These are phyloP conservation scores for Turdus rufiventris DNA, from an alignment of 2,113 vertebrate genomes.

Conservation along the genomic window DNA sequence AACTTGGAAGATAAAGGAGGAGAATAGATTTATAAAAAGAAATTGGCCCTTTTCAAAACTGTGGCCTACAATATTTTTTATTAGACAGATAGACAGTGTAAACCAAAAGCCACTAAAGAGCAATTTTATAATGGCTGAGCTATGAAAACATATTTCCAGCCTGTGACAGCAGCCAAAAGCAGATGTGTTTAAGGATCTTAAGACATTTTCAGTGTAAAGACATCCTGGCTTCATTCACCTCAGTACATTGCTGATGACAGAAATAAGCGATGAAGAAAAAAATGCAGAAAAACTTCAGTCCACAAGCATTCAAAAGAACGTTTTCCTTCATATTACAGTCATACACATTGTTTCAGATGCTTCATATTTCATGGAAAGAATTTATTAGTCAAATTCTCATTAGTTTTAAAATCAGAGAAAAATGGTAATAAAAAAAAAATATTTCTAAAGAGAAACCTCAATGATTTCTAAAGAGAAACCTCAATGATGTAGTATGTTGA, in stretches of 20 bases:
- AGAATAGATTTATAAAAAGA: background rate
- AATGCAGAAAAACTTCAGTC: background rate
- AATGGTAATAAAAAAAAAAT: background rate
- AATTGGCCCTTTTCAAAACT: background rate
- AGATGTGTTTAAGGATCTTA: background rate
- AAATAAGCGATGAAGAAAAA: background rate
- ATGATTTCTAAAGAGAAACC: background rate
- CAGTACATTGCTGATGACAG: background rate
- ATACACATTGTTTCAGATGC: background rate
- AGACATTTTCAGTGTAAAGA: background rate
- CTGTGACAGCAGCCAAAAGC: background rate
- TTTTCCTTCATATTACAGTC: background rate
- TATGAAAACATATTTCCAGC: background rate
- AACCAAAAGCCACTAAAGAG: background rate
- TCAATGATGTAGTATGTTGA: background rate
- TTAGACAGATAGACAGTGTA: background rate
- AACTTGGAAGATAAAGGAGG: background rate
- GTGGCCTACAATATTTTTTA: background rate
- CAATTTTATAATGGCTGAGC: background rate
- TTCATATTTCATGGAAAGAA: background rate
- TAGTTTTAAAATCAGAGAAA: background rate
- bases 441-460: background rate
- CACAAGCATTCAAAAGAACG: background rate
- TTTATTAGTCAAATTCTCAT: background rate
- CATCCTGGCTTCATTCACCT: background rate